Evolutionary conservation across 1,140 invertebrate species (phyloP).

Genomic region (Agrypnia vestita): DNA sequence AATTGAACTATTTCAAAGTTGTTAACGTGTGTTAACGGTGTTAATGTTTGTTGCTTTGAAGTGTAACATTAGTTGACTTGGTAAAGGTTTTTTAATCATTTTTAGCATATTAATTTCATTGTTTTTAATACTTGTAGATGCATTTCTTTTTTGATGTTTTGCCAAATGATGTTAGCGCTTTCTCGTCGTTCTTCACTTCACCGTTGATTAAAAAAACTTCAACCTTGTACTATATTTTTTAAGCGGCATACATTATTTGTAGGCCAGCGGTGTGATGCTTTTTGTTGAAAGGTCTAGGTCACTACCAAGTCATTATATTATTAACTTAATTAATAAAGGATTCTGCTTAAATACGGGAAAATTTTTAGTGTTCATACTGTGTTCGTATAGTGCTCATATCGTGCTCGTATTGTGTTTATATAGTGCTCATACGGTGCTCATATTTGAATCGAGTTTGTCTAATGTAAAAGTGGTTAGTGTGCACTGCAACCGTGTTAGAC

Average conservation of each 20-base stretch:
- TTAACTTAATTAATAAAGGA: too few species aligned
- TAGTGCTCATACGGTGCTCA: too few species aligned
- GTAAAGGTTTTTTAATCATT: background rate
- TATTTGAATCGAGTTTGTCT: too few species aligned
- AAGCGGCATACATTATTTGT: slow-evolving; percentile 12
- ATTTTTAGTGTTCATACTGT: too few species aligned
- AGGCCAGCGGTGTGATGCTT: background rate
- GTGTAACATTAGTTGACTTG: background rate
- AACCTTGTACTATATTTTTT: slow-evolving; percentile 35
- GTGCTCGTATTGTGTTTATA: too few species aligned
- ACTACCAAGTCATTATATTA: background rate
- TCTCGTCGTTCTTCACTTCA: slow-evolving; percentile 1
- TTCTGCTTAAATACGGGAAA: background rate
- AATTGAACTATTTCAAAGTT: background rate
- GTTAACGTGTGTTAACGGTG: background rate
- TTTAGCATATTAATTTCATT: background rate
- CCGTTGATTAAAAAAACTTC: background rate
- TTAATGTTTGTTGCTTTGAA: too few species aligned
- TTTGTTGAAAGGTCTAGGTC: slow-evolving; percentile 2
- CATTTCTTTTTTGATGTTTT: background rate
- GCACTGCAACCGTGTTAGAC: too few species aligned
- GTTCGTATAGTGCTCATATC: too few species aligned
- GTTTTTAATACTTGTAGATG: background rate
- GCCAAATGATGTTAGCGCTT: background rate
- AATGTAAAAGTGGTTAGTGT: too few species aligned